These are phyloP conservation scores for Penaeus vannamei DNA, from an alignment of 1,140 invertebrate genomes.

Conservation along the genomic window DNA sequence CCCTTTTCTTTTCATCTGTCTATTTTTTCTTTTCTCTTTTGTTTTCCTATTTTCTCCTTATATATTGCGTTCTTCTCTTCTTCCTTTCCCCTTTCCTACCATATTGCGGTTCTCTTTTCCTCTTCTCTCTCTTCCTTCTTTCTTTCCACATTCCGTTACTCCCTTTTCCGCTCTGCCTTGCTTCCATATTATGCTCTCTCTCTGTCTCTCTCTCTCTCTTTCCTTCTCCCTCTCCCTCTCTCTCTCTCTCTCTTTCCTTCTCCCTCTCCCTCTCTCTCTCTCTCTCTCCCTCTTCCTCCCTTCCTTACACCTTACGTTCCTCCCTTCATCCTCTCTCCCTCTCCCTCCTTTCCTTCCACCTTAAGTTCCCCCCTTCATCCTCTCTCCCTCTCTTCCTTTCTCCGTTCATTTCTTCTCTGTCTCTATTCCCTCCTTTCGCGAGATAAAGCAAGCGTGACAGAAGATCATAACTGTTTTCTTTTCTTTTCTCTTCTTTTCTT, in stretches of 20 bases:
- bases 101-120: not conserved
- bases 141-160: not conserved
- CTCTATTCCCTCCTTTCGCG: not conserved
- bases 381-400: not conserved
- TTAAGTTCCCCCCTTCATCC: not conserved
- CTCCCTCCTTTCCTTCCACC: slow-evolving; percentile 8
- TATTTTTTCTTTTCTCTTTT: not conserved
- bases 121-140: not conserved
- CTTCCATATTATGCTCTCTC: not conserved
- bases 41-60: not conserved
- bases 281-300: not conserved
- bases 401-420: not conserved
- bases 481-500: too few relatives aligned
- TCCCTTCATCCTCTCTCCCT: not conserved
- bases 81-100: not conserved
- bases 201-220: too few relatives aligned
- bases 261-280: not conserved
- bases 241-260: slow-evolving; percentile 8
- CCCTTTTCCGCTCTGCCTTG: not conserved
- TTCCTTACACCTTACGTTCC: not conserved
- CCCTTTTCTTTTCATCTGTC: not conserved
- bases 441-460: too few relatives aligned
- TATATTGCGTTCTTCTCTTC: not conserved
- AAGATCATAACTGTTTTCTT: too few relatives aligned
- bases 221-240: not conserved